Conservation (phyloP, 2,113 vertebrate genomes). For the Zosterops lateralis region DNA sequence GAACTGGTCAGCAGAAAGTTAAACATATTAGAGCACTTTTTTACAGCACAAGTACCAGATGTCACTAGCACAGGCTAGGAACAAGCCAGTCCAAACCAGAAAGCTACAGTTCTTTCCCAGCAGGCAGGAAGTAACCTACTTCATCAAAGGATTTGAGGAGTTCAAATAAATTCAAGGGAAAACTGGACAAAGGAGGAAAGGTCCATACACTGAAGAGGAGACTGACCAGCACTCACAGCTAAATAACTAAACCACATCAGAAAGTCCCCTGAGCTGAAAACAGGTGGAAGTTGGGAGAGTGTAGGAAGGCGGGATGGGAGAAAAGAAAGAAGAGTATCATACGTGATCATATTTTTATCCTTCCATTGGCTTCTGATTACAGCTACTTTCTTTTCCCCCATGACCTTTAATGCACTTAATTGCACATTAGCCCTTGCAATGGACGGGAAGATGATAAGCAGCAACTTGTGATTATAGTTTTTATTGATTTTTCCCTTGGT, state of each 20-base stretch:
- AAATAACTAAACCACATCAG: not conserved
- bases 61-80: not conserved
- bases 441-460: constrained; percentile 22
- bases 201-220: not conserved
- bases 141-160: not conserved
- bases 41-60: not conserved
- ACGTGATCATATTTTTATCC: not conserved
- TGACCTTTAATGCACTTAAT: constrained; percentile 34
- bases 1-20: not conserved
- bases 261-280: not conserved
- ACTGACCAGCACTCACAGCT: not conserved
- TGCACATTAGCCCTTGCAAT: constrained; percentile 31
- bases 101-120: not conserved
- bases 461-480: not conserved
- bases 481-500: constrained; percentile 37
- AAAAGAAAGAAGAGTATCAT: not conserved
- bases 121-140: not conserved
- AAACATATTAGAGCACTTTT: not conserved
- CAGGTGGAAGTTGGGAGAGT: not conserved
- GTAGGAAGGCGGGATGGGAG: not conserved
- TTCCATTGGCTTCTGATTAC: not conserved
- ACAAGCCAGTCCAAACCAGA: not conserved
- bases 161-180: not conserved
- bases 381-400: not conserved
- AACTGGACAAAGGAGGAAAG: not conserved